These are phyloP conservation scores for Drosophila pseudoobscura DNA, from an alignment of 1,140 invertebrate species.

Conservation along the genomic window DNA sequence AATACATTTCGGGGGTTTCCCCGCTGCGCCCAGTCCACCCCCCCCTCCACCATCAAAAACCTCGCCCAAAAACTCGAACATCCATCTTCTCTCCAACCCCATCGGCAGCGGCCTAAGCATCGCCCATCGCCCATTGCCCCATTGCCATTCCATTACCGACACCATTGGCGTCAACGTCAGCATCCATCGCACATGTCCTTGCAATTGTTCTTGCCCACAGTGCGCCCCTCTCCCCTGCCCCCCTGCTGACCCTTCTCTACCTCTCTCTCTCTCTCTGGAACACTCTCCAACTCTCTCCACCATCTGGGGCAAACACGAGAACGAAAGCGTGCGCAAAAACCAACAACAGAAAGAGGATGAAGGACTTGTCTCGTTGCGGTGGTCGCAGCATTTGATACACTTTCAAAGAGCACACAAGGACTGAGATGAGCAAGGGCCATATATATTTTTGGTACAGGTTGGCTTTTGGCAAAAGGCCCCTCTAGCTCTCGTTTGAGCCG, in stretches of 20 bases:
- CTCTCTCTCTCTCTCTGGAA: background rate
- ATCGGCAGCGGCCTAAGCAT: conserved; percentile 50
- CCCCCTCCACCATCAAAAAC: conserved; percentile 1
- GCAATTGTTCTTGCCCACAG: conserved; percentile 74
- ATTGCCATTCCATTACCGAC: conserved; percentile 78
- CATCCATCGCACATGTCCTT: conserved; percentile 82
- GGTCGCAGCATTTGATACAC: no score
- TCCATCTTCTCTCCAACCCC: conserved; percentile 67
- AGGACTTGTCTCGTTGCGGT: no score
- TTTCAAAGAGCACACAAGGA: no score
- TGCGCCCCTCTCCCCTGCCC: background rate
- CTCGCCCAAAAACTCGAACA: conserved; percentile 36
- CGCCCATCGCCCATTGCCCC: conserved; percentile 32
- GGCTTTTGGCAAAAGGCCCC: no score
- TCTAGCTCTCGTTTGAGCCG: no score
- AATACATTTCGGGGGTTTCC: conserved; percentile 56
- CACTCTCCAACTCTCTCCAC: background rate
- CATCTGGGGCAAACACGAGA: conserved; percentile 46
- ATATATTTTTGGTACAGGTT: no score
- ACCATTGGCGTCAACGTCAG: conserved; percentile 82
- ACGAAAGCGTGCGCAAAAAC: conserved; percentile 73
- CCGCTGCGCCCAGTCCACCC: no score
- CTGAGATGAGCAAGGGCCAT: no score
- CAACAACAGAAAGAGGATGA: conserved; percentile 22
- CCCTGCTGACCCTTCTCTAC: conserved; percentile 2